These are phyloP conservation scores for Silurus meridionalis DNA, from an alignment of 2,113 vertebrate genomes.

Conservation along the genomic window DNA sequence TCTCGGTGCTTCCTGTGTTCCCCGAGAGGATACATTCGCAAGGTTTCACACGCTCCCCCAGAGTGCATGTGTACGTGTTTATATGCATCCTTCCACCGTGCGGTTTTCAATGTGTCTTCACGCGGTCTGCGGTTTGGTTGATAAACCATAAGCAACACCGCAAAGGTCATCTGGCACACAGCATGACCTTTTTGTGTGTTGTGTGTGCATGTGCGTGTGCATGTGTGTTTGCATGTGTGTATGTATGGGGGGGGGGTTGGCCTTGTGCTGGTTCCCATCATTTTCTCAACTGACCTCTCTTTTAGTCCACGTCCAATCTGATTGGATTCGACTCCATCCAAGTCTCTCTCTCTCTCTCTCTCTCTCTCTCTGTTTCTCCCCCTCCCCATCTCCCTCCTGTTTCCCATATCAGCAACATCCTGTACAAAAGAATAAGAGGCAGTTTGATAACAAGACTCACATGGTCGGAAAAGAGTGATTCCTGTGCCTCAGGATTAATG, in stretches of 20 bases:
- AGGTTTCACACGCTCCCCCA: slow-evolving; percentile 74
- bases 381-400: background rate
- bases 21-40: slow-evolving; percentile 71
- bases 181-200: background rate
- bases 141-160: background rate
- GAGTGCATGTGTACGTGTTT: slow-evolving; percentile 47
- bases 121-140: slow-evolving; percentile 1
- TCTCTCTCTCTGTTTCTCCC: background rate
- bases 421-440: slow-evolving; percentile 30
- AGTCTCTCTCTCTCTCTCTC: slow-evolving; percentile 22
- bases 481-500: slow-evolving; percentile 26
- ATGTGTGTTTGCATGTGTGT: slow-evolving; percentile 4
- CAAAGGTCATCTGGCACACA: background rate
- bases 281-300: slow-evolving; percentile 32
- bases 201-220: background rate
- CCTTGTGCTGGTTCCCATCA: slow-evolving; percentile 30
- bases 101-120: slow-evolving; percentile 1
- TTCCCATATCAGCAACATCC: slow-evolving; percentile 31
- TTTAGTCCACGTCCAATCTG: slow-evolving; percentile 13
- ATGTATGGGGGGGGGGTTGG: background rate
- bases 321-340: background rate
- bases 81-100: background rate
- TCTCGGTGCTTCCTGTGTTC: slow-evolving; percentile 77
- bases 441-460: slow-evolving; percentile 58
- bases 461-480: slow-evolving; percentile 51